These are phyloP conservation scores for Neomonachus schauinslandi DNA, from an alignment of 2,113 vertebrate genomes.

Conservation along the genomic window DNA sequence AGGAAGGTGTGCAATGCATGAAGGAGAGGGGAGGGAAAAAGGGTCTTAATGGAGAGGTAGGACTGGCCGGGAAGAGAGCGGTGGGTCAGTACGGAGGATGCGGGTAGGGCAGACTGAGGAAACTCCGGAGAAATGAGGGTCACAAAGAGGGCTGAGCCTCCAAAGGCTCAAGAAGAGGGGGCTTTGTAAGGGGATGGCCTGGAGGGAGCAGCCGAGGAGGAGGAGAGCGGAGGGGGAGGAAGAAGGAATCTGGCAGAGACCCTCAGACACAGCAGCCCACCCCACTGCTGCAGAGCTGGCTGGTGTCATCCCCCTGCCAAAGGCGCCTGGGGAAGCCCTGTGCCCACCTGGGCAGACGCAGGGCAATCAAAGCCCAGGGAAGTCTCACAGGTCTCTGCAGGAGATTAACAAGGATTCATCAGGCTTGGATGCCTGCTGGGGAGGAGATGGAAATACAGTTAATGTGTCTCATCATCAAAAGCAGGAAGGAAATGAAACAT, in stretches of 20 bases:
- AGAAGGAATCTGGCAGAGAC: background rate
- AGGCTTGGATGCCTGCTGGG: constrained; percentile 43
- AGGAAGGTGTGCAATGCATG: background rate
- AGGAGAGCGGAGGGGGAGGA: background rate
- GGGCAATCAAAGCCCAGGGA: background rate
- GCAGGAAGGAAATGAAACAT: constrained; percentile 52
- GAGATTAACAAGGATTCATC: background rate
- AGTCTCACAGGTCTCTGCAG: background rate
- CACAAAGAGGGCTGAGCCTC: background rate
- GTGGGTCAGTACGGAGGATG: background rate
- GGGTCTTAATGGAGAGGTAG: background rate
- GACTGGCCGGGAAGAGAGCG: background rate
- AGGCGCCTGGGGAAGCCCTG: accelerated
- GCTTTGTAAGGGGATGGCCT: background rate
- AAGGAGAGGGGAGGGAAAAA: background rate
- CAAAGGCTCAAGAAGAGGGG: background rate
- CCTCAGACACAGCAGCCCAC: too few species aligned
- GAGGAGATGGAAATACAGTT: constrained; percentile 38
- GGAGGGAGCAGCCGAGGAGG: background rate
- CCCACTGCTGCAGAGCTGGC: background rate
- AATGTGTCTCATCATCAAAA: constrained; percentile 37
- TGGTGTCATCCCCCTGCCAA: background rate
- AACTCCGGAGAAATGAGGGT: background rate
- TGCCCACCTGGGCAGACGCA: background rate
- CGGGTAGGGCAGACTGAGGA: background rate